These are phyloP conservation scores for Drosophila neotestacea DNA, from an alignment of 2,888 invertebrate species.

Conservation along the genomic window DNA sequence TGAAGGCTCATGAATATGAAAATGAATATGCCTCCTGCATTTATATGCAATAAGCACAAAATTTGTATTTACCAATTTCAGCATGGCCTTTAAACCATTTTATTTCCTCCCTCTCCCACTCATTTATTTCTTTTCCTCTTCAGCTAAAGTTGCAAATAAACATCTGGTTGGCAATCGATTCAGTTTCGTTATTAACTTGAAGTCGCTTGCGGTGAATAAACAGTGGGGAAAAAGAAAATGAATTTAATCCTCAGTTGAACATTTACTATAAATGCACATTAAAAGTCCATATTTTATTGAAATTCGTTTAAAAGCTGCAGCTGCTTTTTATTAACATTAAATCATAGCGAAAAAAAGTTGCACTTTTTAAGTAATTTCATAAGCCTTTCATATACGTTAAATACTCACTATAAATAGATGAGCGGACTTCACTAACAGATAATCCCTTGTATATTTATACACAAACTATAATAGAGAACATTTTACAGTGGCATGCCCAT, in stretches of 20 bases:
- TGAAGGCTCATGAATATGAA: slow-evolving; percentile 50
- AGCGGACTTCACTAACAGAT: background rate
- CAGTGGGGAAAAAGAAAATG: background rate
- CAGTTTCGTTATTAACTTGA: slow-evolving; percentile 8
- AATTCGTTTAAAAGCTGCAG: background rate
- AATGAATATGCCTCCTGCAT: slow-evolving; percentile 27
- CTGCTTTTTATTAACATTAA: background rate
- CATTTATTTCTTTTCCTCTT: no score
- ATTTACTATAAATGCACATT: slow-evolving; percentile 1
- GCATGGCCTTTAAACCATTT: slow-evolving; percentile 4
- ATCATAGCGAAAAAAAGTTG: background rate
- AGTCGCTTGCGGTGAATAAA: background rate
- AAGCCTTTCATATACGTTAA: slow-evolving; percentile 4
- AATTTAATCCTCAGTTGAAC: background rate
- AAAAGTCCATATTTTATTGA: slow-evolving; percentile 3
- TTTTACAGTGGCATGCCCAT: background rate
- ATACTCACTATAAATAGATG: slow-evolving; percentile 3
- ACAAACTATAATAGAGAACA: background rate
- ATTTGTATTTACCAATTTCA: slow-evolving; percentile 45
- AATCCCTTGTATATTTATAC: slow-evolving; percentile 1
- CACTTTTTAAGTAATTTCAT: background rate
- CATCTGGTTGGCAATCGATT: background rate
- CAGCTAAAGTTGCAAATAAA: slow-evolving; percentile 1
- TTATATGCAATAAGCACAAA: slow-evolving; percentile 42
- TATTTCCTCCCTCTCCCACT: no score